phyloP scores from a whole-genome alignment of 2,113 vertebrate species.

The Myiagra hebetior region DNA sequence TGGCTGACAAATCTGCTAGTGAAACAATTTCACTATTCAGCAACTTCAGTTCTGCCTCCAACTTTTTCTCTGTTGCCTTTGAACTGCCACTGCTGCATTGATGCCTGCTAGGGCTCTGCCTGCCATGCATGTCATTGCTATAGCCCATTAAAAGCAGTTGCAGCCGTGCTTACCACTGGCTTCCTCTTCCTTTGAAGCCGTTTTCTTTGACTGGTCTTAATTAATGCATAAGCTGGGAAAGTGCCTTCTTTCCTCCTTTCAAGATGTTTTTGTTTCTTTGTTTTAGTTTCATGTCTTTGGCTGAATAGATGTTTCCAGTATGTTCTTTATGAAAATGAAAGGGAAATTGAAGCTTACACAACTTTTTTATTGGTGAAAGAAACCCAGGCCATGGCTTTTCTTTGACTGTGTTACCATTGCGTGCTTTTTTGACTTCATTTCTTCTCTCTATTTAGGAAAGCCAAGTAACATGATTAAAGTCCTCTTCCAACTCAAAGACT shows the following conservation, averaged over 20 bases:
- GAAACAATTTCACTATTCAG: conserved; percentile 20
- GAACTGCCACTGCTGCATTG: neutral
- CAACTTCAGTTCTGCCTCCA: conserved; percentile 6
- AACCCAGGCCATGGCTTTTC: neutral
- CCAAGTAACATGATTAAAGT: conserved; percentile 25
- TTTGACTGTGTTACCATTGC: neutral
- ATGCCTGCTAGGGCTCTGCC: conserved; percentile 7
- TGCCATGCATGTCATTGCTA: neutral
- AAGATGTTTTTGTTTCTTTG: conserved; percentile 44
- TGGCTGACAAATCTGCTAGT: conserved; percentile 30
- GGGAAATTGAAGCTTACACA: conserved; percentile 33
- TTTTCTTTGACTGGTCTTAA: conserved; percentile 62
- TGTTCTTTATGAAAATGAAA: conserved; percentile 38
- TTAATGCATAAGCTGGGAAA: conserved; percentile 51
- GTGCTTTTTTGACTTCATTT: conserved; percentile 15
- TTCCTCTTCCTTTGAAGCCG: conserved; percentile 56
- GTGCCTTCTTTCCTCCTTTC: conserved; percentile 37
- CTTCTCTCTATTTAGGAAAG: conserved; percentile 6
- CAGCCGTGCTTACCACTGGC: neutral
- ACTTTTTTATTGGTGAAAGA: conserved; percentile 29
- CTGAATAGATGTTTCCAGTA: conserved; percentile 21
- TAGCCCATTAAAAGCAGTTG: conserved; percentile 29
- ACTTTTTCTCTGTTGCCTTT: neutral
- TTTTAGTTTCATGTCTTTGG: conserved; percentile 39
- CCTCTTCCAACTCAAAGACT: conserved; percentile 23